Conservation (phyloP, 2,113 vertebrate species). For the Riparia riparia region DNA sequence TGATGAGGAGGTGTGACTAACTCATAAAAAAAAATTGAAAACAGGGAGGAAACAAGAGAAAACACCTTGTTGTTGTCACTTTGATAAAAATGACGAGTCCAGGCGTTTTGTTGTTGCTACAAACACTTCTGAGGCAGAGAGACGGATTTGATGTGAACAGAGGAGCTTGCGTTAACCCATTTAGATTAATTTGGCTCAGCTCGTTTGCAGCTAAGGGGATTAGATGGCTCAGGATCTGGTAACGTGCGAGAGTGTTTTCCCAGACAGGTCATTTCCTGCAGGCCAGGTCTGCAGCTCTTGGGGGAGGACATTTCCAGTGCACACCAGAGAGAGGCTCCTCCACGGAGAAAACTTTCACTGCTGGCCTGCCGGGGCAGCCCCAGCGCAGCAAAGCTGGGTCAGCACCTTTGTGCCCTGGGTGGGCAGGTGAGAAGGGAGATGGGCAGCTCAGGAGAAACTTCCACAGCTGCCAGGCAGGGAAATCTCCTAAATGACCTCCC, state of each 20-base stretch:
- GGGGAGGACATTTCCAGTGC: neutral
- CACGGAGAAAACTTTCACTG: neutral
- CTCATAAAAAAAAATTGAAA: slow-evolving; percentile 29
- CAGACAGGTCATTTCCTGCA: neutral
- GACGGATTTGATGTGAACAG: neutral
- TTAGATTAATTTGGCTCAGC: slow-evolving; percentile 41
- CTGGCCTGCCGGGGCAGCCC: neutral
- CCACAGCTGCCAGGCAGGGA: neutral
- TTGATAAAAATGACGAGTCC: slow-evolving; percentile 41
- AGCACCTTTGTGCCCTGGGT: neutral
- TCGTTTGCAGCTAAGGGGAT: slow-evolving; percentile 34
- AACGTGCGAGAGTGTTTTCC: neutral
- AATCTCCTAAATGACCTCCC: neutral
- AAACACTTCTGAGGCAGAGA: slow-evolving; percentile 30
- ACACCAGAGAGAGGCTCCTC: neutral
- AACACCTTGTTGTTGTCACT: slow-evolving; percentile 18
- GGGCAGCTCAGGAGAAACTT: neutral
- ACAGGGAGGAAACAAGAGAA: neutral
- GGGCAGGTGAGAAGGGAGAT: neutral
- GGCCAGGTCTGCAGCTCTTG: neutral
- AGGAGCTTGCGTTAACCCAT: slow-evolving; percentile 25
- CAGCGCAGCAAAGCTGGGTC: neutral
- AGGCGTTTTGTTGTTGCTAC: slow-evolving; percentile 14
- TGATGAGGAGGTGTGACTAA: slow-evolving; percentile 17
- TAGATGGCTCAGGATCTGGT: slow-evolving; percentile 10